Base-by-base conservation (phyloP, 2,113 vertebrate genomes). In the Rostratula benghalensis region DNA sequence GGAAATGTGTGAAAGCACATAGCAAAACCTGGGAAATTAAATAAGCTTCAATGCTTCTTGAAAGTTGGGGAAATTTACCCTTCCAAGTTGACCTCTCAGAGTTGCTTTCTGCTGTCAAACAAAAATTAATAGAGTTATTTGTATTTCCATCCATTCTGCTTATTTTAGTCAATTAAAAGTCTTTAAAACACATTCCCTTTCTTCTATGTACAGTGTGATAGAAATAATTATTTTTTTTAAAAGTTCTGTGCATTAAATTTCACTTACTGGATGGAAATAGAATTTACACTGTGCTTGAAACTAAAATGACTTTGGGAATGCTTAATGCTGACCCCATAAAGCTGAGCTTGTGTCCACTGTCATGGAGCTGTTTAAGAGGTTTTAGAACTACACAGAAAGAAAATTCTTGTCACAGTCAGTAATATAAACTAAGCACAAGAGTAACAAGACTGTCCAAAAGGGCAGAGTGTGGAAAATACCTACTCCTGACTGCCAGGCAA, bases 101-200 rank as follows among this genome's bases (percentile, higher is more conserved):
- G 6, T 59, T 88, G 10, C 63, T 68, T 85, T 74, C 43, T 51
- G 23, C 13, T 87, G 19, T 75, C 41, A 76, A 87, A 91, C 17
- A 88, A 65, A 75, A 91, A 13, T 25, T 7, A 16, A 46, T 75
- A 60, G 23, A 20, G n/a, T 91, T 91, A 86, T 74, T 77, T 89
- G 16, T 87, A 39, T 92, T 96, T 92, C 24, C 24, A 31, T 77
- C 19, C 8, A 46, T 23, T 77, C 25, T 77, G 23, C 59, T 92
- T 95, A 50, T 77, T 85, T 90, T 83, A 74, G 48, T 69, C 17
- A 4, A 74, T 94, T 95, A 80, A 70, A 81, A 60, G 61, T 68
- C 56, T 91, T 87, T 64, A 73, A 91, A 94, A 76, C 35, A 69
- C 3, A 51, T 92, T 93, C 89, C 22, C 16, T 83, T 92, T 89